A percentile compares a stretch with the other conserved stretches of the same genome.
phyloP scores from a whole-genome alignment of 2,113 vertebrate species.

The Microcebus murinus region DNA sequence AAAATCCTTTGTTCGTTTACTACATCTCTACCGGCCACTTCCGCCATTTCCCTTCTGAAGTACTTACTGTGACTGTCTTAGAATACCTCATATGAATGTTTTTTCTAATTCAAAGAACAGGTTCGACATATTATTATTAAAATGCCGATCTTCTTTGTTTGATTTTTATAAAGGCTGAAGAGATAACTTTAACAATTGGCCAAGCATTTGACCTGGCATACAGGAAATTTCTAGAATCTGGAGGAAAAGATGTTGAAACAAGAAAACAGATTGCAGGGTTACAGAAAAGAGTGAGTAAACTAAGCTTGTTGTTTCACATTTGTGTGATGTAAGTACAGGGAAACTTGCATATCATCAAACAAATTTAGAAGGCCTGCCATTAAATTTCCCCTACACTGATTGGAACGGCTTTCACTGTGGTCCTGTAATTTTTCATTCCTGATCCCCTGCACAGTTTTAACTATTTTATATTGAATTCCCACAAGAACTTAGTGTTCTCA shows the following conservation, averaged over 20 bases:
- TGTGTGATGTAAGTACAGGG: conserved; percentile 38
- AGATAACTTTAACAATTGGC: conserved; percentile 98
- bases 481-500: conserved; percentile 82
- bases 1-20: background rate
- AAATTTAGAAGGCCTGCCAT: conserved; percentile 66
- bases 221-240: conserved; percentile 99
- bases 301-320: conserved; percentile 8
- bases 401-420: conserved; percentile 71
- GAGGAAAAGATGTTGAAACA: conserved; percentile 98
- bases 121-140: background rate
- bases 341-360: conserved; percentile 60
- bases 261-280: conserved; percentile 97
- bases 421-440: conserved; percentile 72
- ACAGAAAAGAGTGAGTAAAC: conserved; percentile 94
- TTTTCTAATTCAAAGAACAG: background rate
- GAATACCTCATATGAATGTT: background rate
- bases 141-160: conserved; percentile 64
- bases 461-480: conserved; percentile 81
- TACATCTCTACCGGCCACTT: background rate
- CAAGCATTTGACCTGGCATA: conserved; percentile 99
- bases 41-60: background rate
- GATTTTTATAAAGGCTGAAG: conserved; percentile 91
- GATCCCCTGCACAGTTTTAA: conserved; percentile 77
- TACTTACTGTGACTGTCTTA: background rate
- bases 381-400: conserved; percentile 61